These are phyloP conservation scores for Augochlorella aurata DNA, from an alignment of 2,888 invertebrate genomes.

Conservation along the genomic window DNA sequence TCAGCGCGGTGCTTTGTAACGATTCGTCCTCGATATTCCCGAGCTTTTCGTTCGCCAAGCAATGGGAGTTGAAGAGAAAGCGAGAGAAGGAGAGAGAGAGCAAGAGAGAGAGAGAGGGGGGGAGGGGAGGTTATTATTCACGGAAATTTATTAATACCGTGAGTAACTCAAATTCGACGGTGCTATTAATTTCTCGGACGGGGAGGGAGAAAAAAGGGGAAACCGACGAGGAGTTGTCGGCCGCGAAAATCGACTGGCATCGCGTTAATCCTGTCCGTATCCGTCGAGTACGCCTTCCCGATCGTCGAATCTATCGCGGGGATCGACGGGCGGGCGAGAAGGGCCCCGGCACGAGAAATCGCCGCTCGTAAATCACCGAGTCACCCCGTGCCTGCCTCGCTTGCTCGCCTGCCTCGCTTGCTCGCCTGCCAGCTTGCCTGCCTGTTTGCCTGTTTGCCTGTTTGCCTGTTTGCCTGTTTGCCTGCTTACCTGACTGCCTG, in stretches of 20 bases:
- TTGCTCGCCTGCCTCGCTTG: conserved; percentile 14
- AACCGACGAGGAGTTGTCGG: not conserved
- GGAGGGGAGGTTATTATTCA: conserved; percentile 25
- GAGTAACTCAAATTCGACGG: conserved; percentile 39
- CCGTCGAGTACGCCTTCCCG: conserved; percentile 39
- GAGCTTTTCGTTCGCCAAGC: not conserved
- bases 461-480: not conserved
- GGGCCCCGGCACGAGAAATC: conserved; percentile 58
- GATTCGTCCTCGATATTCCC: conserved; percentile 12
- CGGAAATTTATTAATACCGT: conserved; percentile 35
- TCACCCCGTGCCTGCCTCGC: conserved; percentile 56
- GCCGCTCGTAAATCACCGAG: conserved; percentile 65
- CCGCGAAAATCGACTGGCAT: conserved; percentile 54
- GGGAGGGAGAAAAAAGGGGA: not conserved
- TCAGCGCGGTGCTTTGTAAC: conserved; percentile 10
- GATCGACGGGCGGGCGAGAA: conserved; percentile 59
- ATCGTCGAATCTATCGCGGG: conserved; percentile 62
- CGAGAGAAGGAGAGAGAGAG: not conserved
- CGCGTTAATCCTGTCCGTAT: conserved; percentile 57
- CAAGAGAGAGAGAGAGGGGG: not conserved
- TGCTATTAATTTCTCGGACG: conserved; percentile 16
- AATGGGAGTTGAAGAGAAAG: not conserved
- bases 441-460: conserved; percentile 42
- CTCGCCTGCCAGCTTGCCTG: conserved; percentile 15
- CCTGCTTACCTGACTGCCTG: not conserved